phyloP scores from a whole-genome alignment of 1,140 invertebrate genomes.

The Aradophagus sp. region DNA sequence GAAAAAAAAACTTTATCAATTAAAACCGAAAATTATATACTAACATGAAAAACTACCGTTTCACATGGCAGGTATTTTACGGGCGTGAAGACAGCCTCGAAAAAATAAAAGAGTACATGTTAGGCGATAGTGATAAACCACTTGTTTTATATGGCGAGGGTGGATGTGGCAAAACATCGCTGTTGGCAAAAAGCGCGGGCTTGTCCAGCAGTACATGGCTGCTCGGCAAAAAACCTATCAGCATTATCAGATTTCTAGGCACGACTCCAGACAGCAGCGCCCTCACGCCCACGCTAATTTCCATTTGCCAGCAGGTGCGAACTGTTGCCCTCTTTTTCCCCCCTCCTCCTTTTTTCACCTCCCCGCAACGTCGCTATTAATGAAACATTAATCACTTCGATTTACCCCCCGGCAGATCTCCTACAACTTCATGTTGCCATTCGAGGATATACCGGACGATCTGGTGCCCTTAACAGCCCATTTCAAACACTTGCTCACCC shows the following conservation, averaged over 20 bases:
- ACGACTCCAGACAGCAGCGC: conserved; percentile 98
- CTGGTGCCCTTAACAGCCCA: conserved; percentile 95
- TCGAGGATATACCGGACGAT: conserved; percentile 96
- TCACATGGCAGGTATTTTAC: conserved; percentile 93
- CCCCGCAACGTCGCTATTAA: conserved; percentile 1
- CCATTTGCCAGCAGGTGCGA: conserved; percentile 92
- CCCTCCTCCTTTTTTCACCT: conserved; percentile 1
- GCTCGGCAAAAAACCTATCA: conserved; percentile 83
- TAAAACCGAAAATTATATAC: no score
- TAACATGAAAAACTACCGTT: background rate
- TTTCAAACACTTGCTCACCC: conserved; percentile 93
- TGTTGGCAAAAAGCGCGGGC: conserved; percentile 94
- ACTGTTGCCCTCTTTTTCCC: conserved; percentile 4
- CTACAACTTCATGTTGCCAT: conserved; percentile 94
- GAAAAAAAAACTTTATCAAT: background rate
- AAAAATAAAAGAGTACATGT: conserved; percentile 89
- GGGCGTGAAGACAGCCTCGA: conserved; percentile 91
- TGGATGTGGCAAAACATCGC: conserved; percentile 97
- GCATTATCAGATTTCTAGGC: conserved; percentile 94
- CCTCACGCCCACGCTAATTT: conserved; percentile 93
- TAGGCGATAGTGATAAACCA: conserved; percentile 88
- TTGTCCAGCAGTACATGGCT: conserved; percentile 84
- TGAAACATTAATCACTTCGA: conserved; percentile 33
- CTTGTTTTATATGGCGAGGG: conserved; percentile 96
- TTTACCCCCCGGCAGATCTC: conserved; percentile 83